phyloP scores from a whole-genome alignment of 2,888 invertebrate species.

The Malachius bipustulatus region DNA sequence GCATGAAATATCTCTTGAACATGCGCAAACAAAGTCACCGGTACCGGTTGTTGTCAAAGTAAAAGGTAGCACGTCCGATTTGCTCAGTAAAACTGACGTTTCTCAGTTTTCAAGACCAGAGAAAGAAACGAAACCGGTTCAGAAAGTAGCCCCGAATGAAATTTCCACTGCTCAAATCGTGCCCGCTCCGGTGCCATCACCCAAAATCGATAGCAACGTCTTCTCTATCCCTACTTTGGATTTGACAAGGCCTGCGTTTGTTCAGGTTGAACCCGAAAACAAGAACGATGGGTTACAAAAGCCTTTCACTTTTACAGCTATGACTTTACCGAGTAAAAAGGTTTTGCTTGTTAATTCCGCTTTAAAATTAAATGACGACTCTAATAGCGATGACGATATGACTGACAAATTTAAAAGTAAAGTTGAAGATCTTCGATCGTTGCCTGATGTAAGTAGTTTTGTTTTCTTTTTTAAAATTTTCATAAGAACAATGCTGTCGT shows the following conservation, averaged over 20 bases:
- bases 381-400: constrained; percentile 23
- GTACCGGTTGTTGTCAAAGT: constrained; percentile 12
- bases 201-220: constrained; percentile 14
- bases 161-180: constrained; percentile 18
- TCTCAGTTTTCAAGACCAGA: constrained; percentile 8
- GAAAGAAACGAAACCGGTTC: constrained; percentile 1
- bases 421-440: constrained; percentile 17
- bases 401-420: constrained; percentile 20
- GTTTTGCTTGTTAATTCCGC: constrained; percentile 23
- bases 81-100: constrained; percentile 6
- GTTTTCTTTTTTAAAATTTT: no score
- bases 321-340: constrained; percentile 26
- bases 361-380: constrained; percentile 25
- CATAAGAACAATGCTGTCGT: no score
- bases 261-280: constrained; percentile 1
- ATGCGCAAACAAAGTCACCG: constrained; percentile 7
- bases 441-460: no score
- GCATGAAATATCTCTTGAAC: not conserved
- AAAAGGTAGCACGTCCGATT: constrained; percentile 6
- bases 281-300: constrained; percentile 9
- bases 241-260: not conserved
- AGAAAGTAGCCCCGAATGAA: constrained; percentile 12
- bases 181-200: constrained; percentile 22
- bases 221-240: not conserved
- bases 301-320: constrained; percentile 24